Conservation (phyloP, 1,140 invertebrate species). For the Hylaeus volcanicus region DNA sequence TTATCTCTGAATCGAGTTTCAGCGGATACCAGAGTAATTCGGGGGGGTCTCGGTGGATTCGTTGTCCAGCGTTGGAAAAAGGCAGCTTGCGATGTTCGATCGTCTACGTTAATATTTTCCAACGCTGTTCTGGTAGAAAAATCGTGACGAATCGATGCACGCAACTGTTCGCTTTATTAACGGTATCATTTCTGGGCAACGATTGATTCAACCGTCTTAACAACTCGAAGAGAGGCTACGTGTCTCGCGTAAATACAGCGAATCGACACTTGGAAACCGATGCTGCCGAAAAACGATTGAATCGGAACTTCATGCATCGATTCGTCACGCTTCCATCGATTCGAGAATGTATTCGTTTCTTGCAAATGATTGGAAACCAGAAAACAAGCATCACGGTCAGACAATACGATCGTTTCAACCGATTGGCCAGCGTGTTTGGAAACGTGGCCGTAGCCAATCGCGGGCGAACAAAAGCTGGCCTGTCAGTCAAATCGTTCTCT, state of each 20-base stretch:
- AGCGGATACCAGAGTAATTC: conserved; percentile 22
- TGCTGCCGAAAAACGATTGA: not conserved
- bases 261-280: not conserved
- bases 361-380: conserved; percentile 28
- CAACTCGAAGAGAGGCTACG: no score
- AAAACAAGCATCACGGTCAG: conserved; percentile 1
- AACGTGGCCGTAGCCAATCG: conserved; percentile 14
- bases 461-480: conserved; percentile 27
- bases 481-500: conserved; percentile 40
- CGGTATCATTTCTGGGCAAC: not conserved
- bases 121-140: conserved; percentile 24
- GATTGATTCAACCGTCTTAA: no score
- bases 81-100: not conserved
- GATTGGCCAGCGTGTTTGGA: conserved; percentile 28
- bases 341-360: not conserved
- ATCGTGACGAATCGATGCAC: conserved; percentile 7
- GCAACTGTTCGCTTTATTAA: not conserved
- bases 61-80: conserved; percentile 46
- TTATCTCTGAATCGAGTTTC: not conserved
- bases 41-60: conserved; percentile 17
- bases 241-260: not conserved
- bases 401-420: conserved; percentile 27
- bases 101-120: conserved; percentile 1
- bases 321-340: conserved; percentile 15
- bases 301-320: conserved; percentile 5